Evolutionary conservation across 1,140 invertebrate genomes (phyloP).

Genomic region (Steinernema khuongi): DNA sequence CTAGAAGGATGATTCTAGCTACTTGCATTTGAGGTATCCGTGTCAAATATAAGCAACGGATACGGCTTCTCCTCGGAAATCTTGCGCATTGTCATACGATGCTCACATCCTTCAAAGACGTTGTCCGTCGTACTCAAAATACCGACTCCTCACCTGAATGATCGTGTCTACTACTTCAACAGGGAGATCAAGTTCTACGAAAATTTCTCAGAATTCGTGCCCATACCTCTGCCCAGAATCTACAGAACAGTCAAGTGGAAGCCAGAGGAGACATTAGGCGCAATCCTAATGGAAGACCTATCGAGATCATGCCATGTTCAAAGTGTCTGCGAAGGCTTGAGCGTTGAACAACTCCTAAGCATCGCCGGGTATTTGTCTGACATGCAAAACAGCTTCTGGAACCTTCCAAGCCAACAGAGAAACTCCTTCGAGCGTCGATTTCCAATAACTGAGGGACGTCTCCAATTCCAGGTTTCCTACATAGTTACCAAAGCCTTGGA

Average conservation of each 20-base stretch:
- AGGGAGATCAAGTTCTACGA: neutral
- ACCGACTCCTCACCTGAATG: too few relatives aligned
- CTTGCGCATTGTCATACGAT: too few relatives aligned
- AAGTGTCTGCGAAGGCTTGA: neutral
- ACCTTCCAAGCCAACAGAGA: neutral
- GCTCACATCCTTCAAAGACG: neutral
- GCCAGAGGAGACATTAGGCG: neutral
- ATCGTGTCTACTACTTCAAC: slow-evolving; percentile 13
- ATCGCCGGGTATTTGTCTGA: neutral
- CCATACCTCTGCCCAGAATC: neutral
- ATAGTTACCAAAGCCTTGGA: neutral
- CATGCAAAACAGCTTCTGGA: neutral
- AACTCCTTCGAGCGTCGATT: neutral
- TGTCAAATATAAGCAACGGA: too few relatives aligned
- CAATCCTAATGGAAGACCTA: neutral
- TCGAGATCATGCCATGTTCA: neutral
- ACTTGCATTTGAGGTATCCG: too few relatives aligned
- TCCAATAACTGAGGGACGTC: neutral
- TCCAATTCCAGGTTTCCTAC: neutral
- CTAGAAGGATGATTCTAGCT: too few relatives aligned
- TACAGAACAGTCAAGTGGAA: neutral
- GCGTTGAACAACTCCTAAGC: neutral
- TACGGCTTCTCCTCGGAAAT: too few relatives aligned
- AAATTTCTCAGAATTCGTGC: neutral
- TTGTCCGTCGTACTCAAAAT: neutral